Conservation (phyloP, 2,113 vertebrate genomes). For the Lota lota region DNA sequence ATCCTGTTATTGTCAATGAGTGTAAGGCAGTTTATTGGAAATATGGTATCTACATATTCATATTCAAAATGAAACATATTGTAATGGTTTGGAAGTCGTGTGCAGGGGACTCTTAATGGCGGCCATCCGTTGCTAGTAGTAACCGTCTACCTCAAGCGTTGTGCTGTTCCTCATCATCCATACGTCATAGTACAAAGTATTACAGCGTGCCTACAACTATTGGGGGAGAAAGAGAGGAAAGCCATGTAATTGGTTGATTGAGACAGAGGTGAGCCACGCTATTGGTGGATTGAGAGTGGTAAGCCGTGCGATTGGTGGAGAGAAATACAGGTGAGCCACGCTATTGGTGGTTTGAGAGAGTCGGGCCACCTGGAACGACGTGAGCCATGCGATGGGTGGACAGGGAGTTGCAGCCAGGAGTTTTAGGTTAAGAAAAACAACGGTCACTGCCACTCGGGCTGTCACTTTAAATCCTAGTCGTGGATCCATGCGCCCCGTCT, state of each 20-base stretch:
- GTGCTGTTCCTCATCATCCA: conserved; percentile 31
- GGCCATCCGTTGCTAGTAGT: conserved; percentile 44
- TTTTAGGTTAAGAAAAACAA: no score
- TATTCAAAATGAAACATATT: no score
- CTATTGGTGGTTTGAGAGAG: background rate
- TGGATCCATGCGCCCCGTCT: background rate
- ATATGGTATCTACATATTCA: no score
- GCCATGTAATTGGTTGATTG: conserved; percentile 34
- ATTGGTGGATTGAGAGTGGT: background rate
- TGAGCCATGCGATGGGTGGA: no score
- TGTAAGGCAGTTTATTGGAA: no score
- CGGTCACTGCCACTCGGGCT: conserved; percentile 9
- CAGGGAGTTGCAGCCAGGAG: no score
- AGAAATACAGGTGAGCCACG: conserved; percentile 35
- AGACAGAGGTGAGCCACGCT: conserved; percentile 32
- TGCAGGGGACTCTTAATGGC: background rate
- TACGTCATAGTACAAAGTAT: conserved; percentile 32
- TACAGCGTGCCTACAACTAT: conserved; percentile 28
- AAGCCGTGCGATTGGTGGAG: conserved; percentile 18
- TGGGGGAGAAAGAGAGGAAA: background rate
- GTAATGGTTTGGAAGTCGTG: no score
- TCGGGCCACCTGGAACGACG: no score
- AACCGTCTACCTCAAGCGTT: conserved; percentile 25
- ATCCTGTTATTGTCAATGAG: no score
- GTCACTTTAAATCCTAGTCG: conserved; percentile 33